phyloP scores from a whole-genome alignment of 2,888 invertebrate species.

The Muscina levida region DNA sequence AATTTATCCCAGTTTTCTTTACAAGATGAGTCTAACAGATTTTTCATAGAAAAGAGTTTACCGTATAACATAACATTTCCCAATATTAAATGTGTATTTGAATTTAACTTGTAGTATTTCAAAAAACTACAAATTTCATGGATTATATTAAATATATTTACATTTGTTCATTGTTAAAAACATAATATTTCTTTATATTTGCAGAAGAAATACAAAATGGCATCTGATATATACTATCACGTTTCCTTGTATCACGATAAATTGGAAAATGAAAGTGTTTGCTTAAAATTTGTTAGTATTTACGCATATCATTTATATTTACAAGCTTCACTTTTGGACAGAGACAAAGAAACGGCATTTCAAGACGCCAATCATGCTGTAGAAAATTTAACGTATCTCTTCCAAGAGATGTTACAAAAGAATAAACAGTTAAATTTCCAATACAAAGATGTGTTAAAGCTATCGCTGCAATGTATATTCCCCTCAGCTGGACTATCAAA shows the following conservation, averaged over 20 bases:
- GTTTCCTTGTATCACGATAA: constrained; percentile 66
- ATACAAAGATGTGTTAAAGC: constrained; percentile 66
- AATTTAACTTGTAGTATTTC: no score
- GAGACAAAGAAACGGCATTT: constrained; percentile 11
- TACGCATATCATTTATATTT: constrained; percentile 69
- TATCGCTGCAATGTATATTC: constrained; percentile 67
- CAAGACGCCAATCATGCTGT: constrained; percentile 57
- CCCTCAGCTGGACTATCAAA: constrained; percentile 59
- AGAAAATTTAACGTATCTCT: constrained; percentile 67
- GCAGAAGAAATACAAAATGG: constrained; percentile 67
- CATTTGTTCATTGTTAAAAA: no score
- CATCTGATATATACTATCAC: constrained; percentile 67
- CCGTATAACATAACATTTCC: no score
- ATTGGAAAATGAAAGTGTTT: constrained; percentile 68
- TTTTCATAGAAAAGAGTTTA: no score
- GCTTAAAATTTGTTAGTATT: constrained; percentile 68
- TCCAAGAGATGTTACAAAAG: constrained; percentile 67
- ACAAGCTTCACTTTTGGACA: constrained; percentile 57
- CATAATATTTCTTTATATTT: background rate
- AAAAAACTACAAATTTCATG: no score
- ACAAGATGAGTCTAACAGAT: no score
- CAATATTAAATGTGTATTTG: no score
- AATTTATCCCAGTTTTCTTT: no score
- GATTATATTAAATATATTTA: no score
- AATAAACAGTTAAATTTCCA: constrained; percentile 57